A percentile compares a stretch with the other conserved stretches of the same genome.
phyloP scores from a whole-genome alignment of 30 jellyfish, hydroid and myxozoan genomes.

The Aurelia sp. region DNA sequence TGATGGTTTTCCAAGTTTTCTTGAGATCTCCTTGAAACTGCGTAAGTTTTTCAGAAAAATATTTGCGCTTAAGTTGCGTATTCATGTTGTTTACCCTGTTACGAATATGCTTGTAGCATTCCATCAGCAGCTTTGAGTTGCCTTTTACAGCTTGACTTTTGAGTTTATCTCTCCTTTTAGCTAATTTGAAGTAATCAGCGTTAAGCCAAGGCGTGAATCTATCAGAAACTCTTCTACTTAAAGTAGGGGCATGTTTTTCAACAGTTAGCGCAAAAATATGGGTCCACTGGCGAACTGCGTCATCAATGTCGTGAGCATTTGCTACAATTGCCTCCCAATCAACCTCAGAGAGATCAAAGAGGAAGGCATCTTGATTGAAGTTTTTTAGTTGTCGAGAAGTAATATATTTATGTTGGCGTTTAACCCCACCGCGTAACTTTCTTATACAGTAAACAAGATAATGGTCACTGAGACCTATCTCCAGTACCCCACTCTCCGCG shows the following conservation, averaged over 20 bases:
- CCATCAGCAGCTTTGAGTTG: no score
- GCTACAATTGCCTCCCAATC: constrained; percentile 3
- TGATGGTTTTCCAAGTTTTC: no score
- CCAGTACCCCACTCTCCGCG: neutral
- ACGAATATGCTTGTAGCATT: no score
- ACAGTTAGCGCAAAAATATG: neutral
- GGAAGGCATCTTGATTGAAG: neutral
- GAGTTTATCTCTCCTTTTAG: no score
- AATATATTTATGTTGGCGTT: neutral
- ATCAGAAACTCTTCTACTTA: neutral
- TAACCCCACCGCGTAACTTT: constrained; percentile 9
- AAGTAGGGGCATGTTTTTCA: constrained; percentile 1
- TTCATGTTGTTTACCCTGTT: no score
- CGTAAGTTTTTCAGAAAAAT: constrained; percentile 9
- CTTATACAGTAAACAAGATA: neutral
- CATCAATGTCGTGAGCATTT: constrained; percentile 2
- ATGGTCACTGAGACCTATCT: constrained; percentile 1
- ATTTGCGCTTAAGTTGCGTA: neutral
- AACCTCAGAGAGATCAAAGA: neutral
- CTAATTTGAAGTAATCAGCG: no score
- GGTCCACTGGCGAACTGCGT: constrained; percentile 8
- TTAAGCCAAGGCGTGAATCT: no score
- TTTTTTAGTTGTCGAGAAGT: neutral
- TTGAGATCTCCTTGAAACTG: neutral
- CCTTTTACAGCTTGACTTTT: no score